phyloP scores from a whole-genome alignment of 2,113 vertebrate species.

The Vireo altiloquus region DNA sequence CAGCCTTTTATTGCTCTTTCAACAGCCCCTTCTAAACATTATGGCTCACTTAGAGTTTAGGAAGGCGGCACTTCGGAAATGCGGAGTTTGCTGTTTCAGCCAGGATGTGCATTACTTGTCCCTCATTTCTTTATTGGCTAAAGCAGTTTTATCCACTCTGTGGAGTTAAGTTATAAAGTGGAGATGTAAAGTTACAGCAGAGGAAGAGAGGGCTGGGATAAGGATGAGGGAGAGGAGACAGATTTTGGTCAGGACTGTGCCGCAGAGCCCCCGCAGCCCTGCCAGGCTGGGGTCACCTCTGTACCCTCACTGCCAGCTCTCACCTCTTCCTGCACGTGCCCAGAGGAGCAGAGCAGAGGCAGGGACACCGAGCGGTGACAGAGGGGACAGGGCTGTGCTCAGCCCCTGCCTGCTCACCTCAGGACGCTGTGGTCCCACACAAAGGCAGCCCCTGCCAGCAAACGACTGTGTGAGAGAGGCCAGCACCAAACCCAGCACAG shows the following conservation, averaged over 20 bases:
- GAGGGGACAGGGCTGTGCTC: background rate
- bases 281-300: background rate
- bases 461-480: rapidly evolving
- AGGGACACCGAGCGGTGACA: rapidly evolving
- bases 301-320: rapidly evolving
- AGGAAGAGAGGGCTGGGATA: background rate
- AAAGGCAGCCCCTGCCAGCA: background rate
- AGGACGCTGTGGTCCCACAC: rapidly evolving
- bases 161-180: background rate
- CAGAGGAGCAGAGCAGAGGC: background rate
- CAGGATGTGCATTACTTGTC: background rate
- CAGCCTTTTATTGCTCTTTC: slow-evolving; percentile 45
- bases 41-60: slow-evolving; percentile 50
- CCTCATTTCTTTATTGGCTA: background rate
- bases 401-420: background rate
- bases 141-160: background rate
- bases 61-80: background rate
- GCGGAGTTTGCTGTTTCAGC: background rate
- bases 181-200: background rate
- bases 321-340: rapidly evolving
- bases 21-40: slow-evolving; percentile 6
- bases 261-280: rapidly evolving
- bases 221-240: background rate
- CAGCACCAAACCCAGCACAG: background rate
- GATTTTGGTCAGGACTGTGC: rapidly evolving